Base-by-base conservation (phyloP, 2,113 vertebrate species). In the Nannospalax galili region DNA sequence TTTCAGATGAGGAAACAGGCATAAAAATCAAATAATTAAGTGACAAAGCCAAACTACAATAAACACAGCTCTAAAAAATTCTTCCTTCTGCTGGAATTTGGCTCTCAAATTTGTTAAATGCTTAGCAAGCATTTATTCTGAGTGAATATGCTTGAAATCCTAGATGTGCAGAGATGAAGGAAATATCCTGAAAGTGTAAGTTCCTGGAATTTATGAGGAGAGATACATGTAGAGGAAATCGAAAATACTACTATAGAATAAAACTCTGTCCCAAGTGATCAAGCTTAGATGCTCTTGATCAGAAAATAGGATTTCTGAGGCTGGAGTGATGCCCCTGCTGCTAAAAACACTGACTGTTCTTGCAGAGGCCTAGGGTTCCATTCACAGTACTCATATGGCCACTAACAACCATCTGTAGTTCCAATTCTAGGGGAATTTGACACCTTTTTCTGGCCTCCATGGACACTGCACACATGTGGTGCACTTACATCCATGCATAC, bases 1-100 rank as follows among this genome's bases (percentile, higher is more conserved):
- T 92, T 84, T 37, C 45, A 81, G 14, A 28, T 80, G 14, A 86
- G 14, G 12, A 86, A 88, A 81, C 28, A 52, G 10, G 16, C 12
- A 32, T 69, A 42, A 52, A 96, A 65, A 17, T 79, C 1, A n/a
- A 93, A 84, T 90, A 45, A 37, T 69, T 92, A 82, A 79, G 24
- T 19, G 40, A 24, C 1, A 67, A 90, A 96, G 17, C 16, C 42
- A 72, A 96, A 67, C 35, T 60, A 5, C 32, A 56, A 19, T 56
- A 74, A 84, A n/a, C 32, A 24, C 74, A 70, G 26, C 15, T 74
- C 67, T 62, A 89, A 52, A 77, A 73, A 12, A n/a, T 64, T 12
- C 7, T 52, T 84, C 24, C 72, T 81, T 93, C 42, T 80, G 20
- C 62, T 24, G 64, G 28, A 81, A 78, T 64, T 64, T 70, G 60